Base-by-base conservation (phyloP, 1,140 invertebrate species). In the Ceratosolen fusciceps region DNA sequence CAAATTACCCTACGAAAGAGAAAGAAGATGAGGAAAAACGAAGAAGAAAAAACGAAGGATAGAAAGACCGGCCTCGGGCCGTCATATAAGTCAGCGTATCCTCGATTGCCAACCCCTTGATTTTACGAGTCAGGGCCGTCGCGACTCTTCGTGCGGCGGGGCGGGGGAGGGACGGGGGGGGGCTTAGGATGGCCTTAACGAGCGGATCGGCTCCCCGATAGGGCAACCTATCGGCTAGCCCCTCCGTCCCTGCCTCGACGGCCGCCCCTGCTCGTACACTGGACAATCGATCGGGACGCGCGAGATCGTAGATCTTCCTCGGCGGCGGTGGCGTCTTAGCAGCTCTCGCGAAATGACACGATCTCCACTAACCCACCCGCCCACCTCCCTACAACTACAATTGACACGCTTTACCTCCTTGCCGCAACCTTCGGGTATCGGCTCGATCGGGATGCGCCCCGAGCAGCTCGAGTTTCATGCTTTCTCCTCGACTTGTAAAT, bases 191-290 rank as follows among this genome's bases (percentile, higher is more conserved):
- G 39, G 29, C 68, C 79, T 77, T 80, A 82, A 82, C 70, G 67
- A 82, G 73, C 52, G 75, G 75, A 80, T 83, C 72, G 72, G 71
- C 79, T 83, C 67, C 54, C 49, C 34, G 82, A 83, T 80, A 80
- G 65, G 21, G 10, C 49, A 52, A 19, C 49, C 9, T 52, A 52
- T 52, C 19, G 16, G 7, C 16, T 7, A 7, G 16, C 43, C 24
- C 34, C 9, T 62, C 52, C 34, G 8, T 24, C 16, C 14, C 16
- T 54, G 21, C 26, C 31, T 56, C 14, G 19, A 31, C 47, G n/a
- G n/a, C 52, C 34, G 8, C 34, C 16, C 14, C 16, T 54, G 21
- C 26, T n/a, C 39, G 12, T 8, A 31, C 47, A 7, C 60, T 14
- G 37, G 39, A 12, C 47, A 71, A 74, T 54, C 43, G 54, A 67